These are phyloP conservation scores for Nothobranchius kuhntae DNA, from an alignment of 2,113 vertebrate genomes.

Conservation along the genomic window DNA sequence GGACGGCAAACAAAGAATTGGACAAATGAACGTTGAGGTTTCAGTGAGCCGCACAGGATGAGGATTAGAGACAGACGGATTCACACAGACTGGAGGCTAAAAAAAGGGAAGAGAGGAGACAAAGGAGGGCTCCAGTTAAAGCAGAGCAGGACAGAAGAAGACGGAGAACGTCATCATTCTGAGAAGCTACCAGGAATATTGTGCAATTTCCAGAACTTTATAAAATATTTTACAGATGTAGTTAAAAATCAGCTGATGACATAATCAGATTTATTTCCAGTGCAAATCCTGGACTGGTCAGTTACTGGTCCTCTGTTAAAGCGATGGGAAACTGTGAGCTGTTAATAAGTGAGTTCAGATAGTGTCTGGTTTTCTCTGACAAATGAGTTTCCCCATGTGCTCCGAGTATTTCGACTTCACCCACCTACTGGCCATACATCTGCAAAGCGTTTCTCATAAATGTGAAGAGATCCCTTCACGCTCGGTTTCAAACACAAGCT, in stretches of 20 bases:
- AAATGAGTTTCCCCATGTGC: slow-evolving; percentile 19
- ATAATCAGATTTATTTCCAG: slow-evolving; percentile 1
- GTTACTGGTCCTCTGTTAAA: slow-evolving; percentile 40
- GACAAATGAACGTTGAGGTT: slow-evolving; percentile 50
- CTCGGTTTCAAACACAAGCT: slow-evolving; percentile 33
- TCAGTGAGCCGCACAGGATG: slow-evolving; percentile 44
- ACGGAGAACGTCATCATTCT: neutral
- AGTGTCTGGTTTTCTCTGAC: slow-evolving; percentile 35
- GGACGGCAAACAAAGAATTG: slow-evolving; percentile 35
- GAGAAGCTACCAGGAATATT: neutral
- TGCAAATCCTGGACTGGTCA: neutral
- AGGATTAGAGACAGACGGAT: slow-evolving; percentile 55
- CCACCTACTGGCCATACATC: slow-evolving; percentile 44
- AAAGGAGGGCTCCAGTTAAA: slow-evolving; percentile 3
- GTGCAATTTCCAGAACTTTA: neutral
- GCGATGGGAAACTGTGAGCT: slow-evolving; percentile 18
- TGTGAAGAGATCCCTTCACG: slow-evolving; percentile 58
- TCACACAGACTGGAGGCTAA: slow-evolving; percentile 27
- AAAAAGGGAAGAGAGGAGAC: neutral
- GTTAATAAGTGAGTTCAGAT: slow-evolving; percentile 34
- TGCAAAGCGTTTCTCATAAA: slow-evolving; percentile 34
- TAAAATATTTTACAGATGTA: neutral
- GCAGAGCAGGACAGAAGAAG: neutral
- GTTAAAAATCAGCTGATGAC: neutral
- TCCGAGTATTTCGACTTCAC: slow-evolving; percentile 18